A percentile compares a stretch with the other conserved stretches of the same genome.
These are phyloP conservation scores for Chloroclysta siterata DNA, from an alignment of 2,888 invertebrate genomes.

Conservation along the genomic window DNA sequence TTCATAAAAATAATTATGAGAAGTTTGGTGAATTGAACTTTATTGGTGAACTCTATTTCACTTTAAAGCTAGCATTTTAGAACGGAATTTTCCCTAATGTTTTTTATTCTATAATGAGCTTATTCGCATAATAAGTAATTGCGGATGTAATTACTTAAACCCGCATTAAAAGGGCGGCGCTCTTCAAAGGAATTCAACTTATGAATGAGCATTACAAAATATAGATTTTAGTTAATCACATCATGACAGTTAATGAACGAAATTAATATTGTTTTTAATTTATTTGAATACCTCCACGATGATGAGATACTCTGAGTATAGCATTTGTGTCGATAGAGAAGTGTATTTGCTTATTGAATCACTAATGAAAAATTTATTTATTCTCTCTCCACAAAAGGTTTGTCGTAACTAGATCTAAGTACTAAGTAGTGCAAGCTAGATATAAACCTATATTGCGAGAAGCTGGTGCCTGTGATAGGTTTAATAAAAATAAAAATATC, in stretches of 20 bases:
- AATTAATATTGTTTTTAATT: conserved; percentile 37
- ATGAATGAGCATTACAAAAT: conserved; percentile 37
- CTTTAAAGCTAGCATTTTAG: neutral
- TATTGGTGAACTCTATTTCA: neutral
- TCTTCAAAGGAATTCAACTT: conserved; percentile 35
- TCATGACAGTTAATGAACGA: conserved; percentile 38
- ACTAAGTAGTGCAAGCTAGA: too few species aligned
- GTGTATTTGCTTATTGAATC: too few species aligned
- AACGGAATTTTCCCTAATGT: neutral
- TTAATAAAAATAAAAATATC: too few species aligned
- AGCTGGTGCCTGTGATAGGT: too few species aligned
- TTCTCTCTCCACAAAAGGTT: too few species aligned
- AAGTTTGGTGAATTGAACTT: too few species aligned
- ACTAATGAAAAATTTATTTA: too few species aligned
- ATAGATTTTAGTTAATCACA: conserved; percentile 33
- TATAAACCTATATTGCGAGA: too few species aligned
- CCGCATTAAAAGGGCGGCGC: conserved; percentile 50
- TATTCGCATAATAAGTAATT: conserved; percentile 43
- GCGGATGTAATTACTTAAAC: conserved; percentile 54
- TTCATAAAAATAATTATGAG: too few species aligned
- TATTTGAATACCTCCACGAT: conserved; percentile 24
- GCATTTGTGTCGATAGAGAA: too few species aligned
- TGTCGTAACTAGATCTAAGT: too few species aligned
- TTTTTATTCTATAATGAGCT: conserved; percentile 26
- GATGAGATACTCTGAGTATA: neutral